These are phyloP conservation scores for Orcinus orca DNA, from an alignment of 2,113 vertebrate genomes.

Conservation along the genomic window DNA sequence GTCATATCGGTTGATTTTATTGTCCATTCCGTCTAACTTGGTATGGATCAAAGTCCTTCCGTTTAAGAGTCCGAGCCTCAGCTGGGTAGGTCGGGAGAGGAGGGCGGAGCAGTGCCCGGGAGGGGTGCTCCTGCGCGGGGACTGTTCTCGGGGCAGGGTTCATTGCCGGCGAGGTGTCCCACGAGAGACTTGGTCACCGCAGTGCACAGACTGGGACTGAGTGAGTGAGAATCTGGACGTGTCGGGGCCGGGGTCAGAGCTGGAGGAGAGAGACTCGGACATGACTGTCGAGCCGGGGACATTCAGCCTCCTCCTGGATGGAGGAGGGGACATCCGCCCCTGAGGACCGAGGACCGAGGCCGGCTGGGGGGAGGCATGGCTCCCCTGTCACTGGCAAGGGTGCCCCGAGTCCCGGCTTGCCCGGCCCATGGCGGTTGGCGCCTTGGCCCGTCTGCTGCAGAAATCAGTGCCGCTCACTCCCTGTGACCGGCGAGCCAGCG, in stretches of 20 bases:
- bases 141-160: constrained; percentile 46
- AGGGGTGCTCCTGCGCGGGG: neutral
- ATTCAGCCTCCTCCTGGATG: neutral
- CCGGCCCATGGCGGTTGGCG: neutral
- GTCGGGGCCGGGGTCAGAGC: neutral
- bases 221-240: neutral
- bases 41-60: neutral
- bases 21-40: neutral
- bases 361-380: neutral
- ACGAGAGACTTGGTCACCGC: neutral
- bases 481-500: neutral
- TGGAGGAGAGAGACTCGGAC: neutral
- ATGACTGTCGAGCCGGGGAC: neutral
- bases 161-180: neutral
- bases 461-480: neutral
- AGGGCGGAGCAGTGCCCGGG: neutral
- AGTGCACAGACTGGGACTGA: neutral
- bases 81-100: neutral
- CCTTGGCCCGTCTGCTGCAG: neutral
- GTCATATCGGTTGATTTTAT: neutral
- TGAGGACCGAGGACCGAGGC: too few species aligned
- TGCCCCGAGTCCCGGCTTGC: neutral
- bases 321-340: too few species aligned
- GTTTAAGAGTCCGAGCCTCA: neutral
- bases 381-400: neutral